Conservation (phyloP, 2,797 vertebrate genomes). For the Fistularia tabacaria region DNA sequence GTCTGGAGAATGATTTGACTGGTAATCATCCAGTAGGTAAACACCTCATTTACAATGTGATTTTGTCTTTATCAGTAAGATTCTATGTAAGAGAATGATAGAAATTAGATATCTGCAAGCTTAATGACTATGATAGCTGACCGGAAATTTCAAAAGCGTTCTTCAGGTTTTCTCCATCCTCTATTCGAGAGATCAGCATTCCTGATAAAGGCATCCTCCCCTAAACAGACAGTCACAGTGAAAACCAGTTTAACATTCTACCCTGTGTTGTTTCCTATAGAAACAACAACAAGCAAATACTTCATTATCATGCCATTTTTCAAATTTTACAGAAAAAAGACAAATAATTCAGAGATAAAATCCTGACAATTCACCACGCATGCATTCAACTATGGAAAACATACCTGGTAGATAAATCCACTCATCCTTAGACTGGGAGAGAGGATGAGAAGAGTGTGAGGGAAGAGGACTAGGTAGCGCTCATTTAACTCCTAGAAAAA, state of each 20-base stretch:
- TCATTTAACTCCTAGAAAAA: conserved; percentile 86
- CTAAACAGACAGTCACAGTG: conserved; percentile 52
- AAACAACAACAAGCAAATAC: neutral
- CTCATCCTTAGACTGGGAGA: conserved; percentile 97
- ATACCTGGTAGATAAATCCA: conserved; percentile 95
- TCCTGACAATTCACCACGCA: too few relatives aligned
- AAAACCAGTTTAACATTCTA: too few relatives aligned
- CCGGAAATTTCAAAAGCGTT: conserved; percentile 97
- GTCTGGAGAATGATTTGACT: too few relatives aligned
- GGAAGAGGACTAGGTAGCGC: conserved; percentile 91
- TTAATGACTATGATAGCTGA: conserved; percentile 49
- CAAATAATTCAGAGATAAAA: too few relatives aligned
- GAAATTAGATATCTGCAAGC: neutral
- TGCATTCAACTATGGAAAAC: neutral
- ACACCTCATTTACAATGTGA: too few relatives aligned
- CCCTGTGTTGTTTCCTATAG: neutral
- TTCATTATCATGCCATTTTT: too few relatives aligned
- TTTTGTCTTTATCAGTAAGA: neutral
- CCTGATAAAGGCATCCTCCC: conserved; percentile 88
- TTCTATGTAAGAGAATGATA: neutral
- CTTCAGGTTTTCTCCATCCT: conserved; percentile 86
- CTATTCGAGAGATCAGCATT: conserved; percentile 87
- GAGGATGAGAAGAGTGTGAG: conserved; percentile 87
- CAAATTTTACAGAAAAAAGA: too few relatives aligned
- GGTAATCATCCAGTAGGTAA: too few relatives aligned